These are phyloP conservation scores for Eulemur rufifrons DNA, from an alignment of 2,113 vertebrate genomes.

Conservation along the genomic window DNA sequence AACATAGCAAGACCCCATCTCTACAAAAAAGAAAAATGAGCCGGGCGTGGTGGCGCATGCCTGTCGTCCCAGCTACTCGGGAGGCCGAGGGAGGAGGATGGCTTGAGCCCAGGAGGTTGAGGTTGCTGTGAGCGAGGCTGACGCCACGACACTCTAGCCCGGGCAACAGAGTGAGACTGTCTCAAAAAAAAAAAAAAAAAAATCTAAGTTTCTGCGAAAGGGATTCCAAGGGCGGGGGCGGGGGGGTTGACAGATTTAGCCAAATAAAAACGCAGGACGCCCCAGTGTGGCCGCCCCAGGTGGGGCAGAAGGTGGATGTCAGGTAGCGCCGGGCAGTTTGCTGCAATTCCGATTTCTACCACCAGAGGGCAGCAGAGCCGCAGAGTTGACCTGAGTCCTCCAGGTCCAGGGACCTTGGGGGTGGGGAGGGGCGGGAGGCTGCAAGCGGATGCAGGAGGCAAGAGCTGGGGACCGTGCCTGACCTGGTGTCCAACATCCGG, in stretches of 20 bases:
- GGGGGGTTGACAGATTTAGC: not conserved
- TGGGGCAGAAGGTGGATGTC: not conserved
- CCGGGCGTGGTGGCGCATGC: too few species aligned
- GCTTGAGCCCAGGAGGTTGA: too few species aligned
- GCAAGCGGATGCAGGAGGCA: not conserved
- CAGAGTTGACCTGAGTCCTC: not conserved
- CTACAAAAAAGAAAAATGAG: too few species aligned
- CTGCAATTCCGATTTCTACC: not conserved
- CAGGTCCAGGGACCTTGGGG: not conserved
- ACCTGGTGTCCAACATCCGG: not conserved
- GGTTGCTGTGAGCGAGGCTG: too few species aligned
- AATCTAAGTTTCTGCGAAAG: not conserved
- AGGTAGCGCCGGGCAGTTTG: not conserved
- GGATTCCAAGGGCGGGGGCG: not conserved
- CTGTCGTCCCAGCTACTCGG: too few species aligned
- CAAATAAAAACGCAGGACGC: not conserved
- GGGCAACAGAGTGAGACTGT: too few species aligned
- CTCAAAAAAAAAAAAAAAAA: not conserved
- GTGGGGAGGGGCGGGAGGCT: not conserved
- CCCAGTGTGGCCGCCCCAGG: not conserved
- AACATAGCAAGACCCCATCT: too few species aligned
- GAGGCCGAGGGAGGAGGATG: too few species aligned
- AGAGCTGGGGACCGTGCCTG: too few species aligned
- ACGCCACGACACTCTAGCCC: too few species aligned
- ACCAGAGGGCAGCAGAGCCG: conserved; percentile 24